A percentile compares a stretch with the other conserved stretches of the same genome.
These are phyloP conservation scores for Diabrotica undecimpunctata DNA, from an alignment of 1,140 invertebrate species.

Conservation along the genomic window DNA sequence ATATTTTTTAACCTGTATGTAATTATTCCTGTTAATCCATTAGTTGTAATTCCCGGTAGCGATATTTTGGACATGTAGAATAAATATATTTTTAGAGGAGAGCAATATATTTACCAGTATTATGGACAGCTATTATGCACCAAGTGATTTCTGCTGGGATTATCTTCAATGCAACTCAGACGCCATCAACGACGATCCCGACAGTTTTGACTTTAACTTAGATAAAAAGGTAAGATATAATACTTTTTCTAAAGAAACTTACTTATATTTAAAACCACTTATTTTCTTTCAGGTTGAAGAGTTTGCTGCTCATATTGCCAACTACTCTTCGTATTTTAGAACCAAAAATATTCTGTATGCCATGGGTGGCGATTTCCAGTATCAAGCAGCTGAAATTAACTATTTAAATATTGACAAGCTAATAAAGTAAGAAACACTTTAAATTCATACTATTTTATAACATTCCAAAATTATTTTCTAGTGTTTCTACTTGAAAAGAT, in stretches of 20 bases:
- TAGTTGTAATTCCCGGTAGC: no score
- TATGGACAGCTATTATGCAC: constrained; percentile 71
- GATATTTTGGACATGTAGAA: no score
- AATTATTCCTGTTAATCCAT: no score
- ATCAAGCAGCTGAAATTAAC: constrained; percentile 57
- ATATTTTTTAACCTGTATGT: no score
- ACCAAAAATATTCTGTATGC: constrained; percentile 38
- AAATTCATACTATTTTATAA: no score
- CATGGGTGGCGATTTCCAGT: constrained; percentile 44
- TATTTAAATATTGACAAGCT: constrained; percentile 70
- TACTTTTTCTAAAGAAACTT: no score
- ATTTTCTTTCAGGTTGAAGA: constrained; percentile 29
- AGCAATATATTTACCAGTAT: constrained; percentile 67
- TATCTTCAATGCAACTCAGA: constrained; percentile 70
- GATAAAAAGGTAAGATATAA: constrained; percentile 57
- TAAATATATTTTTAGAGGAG: constrained; percentile 45
- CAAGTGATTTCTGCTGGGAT: constrained; percentile 87
- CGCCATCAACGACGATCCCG: constrained; percentile 69
- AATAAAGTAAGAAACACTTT: constrained; percentile 63
- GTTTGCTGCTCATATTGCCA: constrained; percentile 30
- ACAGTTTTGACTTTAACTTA: constrained; percentile 69
- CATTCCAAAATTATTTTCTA: no score
- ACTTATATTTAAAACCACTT: not conserved
- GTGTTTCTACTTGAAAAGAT: no score
- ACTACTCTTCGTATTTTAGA: constrained; percentile 25